Percentiles rank a stretch among this genome's conserved stretches.
Conservation (phyloP, 2,113 vertebrate genomes). For the Rhagologus leucostigma region DNA sequence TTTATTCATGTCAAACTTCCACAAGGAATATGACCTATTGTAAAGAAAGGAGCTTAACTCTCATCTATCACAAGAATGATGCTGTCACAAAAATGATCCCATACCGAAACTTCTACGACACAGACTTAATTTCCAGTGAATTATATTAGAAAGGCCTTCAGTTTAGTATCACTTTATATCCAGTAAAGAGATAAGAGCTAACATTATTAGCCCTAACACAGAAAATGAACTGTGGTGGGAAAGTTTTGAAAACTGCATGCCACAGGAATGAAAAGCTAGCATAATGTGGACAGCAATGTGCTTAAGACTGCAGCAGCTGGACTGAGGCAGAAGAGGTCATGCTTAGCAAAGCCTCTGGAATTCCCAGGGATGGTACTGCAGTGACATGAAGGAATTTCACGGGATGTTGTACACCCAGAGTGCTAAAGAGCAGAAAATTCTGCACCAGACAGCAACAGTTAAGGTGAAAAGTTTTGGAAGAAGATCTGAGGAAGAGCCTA, state of each 20-base stretch:
- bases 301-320: not conserved
- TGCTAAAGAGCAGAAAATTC: not conserved
- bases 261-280: not conserved
- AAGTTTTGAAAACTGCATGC: not conserved
- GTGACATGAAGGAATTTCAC: not conserved
- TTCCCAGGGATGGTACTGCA: not conserved
- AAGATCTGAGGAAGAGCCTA: not conserved
- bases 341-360: constrained; percentile 30
- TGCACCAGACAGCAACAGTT: not conserved
- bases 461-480: not conserved
- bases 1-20: not conserved
- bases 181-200: not conserved
- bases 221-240: not conserved
- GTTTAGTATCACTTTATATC: not conserved
- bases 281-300: not conserved
- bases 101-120: not conserved
- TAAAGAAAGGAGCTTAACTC: not conserved
- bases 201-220: not conserved
- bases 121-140: not conserved
- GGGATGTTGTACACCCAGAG: not conserved
- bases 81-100: not conserved
- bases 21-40: not conserved
- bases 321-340: not conserved
- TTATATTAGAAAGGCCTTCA: not conserved
- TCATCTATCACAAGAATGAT: not conserved